Evolutionary conservation across 2,888 invertebrate genomes (phyloP).

Genomic region (Uropetala carovei): DNA sequence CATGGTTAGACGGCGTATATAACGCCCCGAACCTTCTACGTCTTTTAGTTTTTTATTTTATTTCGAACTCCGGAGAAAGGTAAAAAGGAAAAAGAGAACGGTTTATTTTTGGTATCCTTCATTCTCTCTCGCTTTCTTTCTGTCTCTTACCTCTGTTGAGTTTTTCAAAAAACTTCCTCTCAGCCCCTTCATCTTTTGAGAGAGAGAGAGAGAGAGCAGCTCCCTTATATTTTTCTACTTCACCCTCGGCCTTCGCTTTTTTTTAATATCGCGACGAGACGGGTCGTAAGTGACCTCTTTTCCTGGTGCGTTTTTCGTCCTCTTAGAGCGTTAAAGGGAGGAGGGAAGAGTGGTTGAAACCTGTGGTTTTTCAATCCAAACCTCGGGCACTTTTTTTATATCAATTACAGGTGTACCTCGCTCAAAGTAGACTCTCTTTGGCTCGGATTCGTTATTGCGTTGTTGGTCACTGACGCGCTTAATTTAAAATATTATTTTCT

Average conservation of each 20-base stretch:
- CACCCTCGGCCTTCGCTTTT: slow-evolving; percentile 1
- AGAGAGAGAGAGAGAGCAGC: too few relatives aligned
- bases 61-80: background rate
- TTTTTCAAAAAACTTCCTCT: background rate
- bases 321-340: too few relatives aligned
- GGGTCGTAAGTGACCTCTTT: too few relatives aligned
- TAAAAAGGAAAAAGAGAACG: background rate
- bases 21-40: background rate
- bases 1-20: slow-evolving; percentile 19
- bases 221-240: background rate
- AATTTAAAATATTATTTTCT: too few relatives aligned
- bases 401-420: too few relatives aligned
- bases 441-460: too few relatives aligned
- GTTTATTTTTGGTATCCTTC: slow-evolving; percentile 16
- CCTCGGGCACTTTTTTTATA: too few relatives aligned
- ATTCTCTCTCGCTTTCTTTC: background rate
- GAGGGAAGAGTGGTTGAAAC: too few relatives aligned
- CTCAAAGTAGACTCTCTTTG: too few relatives aligned
- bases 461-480: too few relatives aligned
- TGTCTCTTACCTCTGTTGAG: background rate
- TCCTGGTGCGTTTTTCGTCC: too few relatives aligned
- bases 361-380: too few relatives aligned
- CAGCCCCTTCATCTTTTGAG: background rate
- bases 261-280: background rate
- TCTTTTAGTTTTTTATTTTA: background rate